phyloP scores from a whole-genome alignment of 2,797 vertebrate species.

The Euphonia xanthogaster region DNA sequence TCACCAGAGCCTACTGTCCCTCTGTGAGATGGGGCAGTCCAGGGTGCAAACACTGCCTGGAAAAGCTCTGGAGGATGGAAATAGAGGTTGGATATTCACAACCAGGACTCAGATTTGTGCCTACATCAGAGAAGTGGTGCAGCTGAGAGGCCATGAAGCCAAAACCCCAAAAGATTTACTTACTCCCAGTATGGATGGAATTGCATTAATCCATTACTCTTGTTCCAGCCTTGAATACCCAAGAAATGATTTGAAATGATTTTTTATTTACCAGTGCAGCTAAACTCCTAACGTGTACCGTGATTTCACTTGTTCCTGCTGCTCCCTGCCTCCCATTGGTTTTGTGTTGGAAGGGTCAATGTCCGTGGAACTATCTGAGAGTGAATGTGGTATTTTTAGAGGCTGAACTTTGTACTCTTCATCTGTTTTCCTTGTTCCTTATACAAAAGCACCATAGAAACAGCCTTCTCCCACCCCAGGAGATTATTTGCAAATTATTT shows the following conservation, averaged over 20 bases:
- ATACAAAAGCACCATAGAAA: slow-evolving; percentile 48
- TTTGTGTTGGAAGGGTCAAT: background rate
- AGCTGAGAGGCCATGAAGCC: background rate
- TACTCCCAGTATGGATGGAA: background rate
- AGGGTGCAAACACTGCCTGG: background rate
- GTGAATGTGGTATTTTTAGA: slow-evolving; percentile 46
- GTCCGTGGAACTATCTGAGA: background rate
- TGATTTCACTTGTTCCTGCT: background rate
- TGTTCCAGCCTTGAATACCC: background rate
- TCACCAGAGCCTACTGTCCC: background rate
- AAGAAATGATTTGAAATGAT: background rate
- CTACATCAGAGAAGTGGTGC: background rate
- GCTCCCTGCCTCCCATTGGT: background rate
- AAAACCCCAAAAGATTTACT: background rate
- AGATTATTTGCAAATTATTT: slow-evolving; percentile 48
- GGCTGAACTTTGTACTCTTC: slow-evolving; percentile 26
- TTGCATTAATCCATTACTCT: background rate
- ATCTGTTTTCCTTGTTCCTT: slow-evolving; percentile 22
- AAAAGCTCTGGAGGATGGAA: background rate
- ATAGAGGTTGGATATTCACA: background rate
- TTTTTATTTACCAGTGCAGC: background rate
- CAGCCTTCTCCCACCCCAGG: background rate
- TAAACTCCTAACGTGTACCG: background rate
- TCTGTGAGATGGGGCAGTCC: fast-evolving
- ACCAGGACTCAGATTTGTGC: background rate